Base-by-base conservation (phyloP, 2,797 vertebrate species). In the Lindbergichthys nudifrons region DNA sequence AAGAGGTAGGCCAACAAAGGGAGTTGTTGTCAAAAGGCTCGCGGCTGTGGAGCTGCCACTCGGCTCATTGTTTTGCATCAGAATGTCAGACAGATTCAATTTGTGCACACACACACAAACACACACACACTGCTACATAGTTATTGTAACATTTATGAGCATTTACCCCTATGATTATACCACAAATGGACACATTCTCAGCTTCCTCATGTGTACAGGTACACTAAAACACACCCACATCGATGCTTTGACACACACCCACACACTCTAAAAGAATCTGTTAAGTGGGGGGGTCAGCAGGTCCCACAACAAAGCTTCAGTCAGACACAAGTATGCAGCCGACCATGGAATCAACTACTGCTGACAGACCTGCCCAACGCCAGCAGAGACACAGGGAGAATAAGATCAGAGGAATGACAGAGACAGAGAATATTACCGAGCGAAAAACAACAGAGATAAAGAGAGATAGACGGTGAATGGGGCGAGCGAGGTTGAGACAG, bases 221-320 rank as follows among this genome's bases (percentile, higher is more conserved):
- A 74, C 67, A 75, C 50, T 0, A 39, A 36, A 36, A 21, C n/a
- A 53, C 42, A 19, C 7, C n/a, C 51, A 21, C 50, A 47, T 43
- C 70, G 68, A 56, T 65, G 32, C 70, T 65, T 36, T 14, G 23
- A 62, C 62, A 53, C 45, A 65, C 65, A 64, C 47, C 54, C 14
- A 56, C 65, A 66, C 52, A 62, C n/a, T 51, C 64, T 45, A 73
- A 63, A 63, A 70, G 70, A 81, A 65, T 87, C 64, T 36, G 48
- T 62, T 83, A 77, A 84, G 68, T 65, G 60, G 41, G 52, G 48
- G 65, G 79, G 75, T 84, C 82, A 87, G 75, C 76, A 79, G 66
- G 71, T 75, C 75, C 67, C 81, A 58, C 84, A 88, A 90, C 85
- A 89, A 92, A 87, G 86, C 85, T 79, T 84, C 70, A 87, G 81